A percentile compares a stretch with the other conserved stretches of the same genome.
Conservation (phyloP, 2,797 vertebrate genomes). For the Anguilla obscura region DNA sequence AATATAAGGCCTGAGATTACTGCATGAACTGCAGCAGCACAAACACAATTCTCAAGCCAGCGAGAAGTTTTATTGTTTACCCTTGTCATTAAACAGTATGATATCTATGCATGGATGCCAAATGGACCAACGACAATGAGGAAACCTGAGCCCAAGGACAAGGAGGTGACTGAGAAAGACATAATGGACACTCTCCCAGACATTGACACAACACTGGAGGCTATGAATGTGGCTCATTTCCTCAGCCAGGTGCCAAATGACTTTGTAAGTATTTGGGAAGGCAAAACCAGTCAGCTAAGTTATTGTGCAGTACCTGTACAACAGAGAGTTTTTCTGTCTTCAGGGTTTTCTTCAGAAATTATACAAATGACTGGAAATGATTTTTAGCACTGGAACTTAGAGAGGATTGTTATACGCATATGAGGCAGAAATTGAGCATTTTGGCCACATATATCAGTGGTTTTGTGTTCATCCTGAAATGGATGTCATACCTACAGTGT, state of each 20-base stretch:
- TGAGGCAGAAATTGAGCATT: too few species aligned
- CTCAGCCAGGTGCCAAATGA: not conserved
- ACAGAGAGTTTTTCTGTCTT: not conserved
- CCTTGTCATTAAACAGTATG: constrained; percentile 8
- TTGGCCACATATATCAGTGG: too few species aligned
- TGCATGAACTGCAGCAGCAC: not conserved
- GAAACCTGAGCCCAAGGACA: not conserved
- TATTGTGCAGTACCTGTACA: not conserved
- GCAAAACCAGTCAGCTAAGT: not conserved
- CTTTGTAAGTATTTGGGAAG: not conserved
- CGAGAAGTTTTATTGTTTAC: not conserved
- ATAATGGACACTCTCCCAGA: not conserved
- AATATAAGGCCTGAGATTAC: not conserved
- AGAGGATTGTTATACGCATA: too few species aligned
- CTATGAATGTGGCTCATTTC: not conserved
- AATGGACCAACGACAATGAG: constrained; percentile 3
- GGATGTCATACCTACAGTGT: too few species aligned
- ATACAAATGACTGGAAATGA: too few species aligned
- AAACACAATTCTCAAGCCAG: not conserved
- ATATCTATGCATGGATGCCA: constrained; percentile 19
- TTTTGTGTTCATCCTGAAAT: too few species aligned
- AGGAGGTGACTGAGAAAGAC: not conserved
- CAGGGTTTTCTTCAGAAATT: not conserved
- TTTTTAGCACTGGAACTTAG: too few species aligned
- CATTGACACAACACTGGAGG: not conserved